A percentile compares a stretch with the other conserved stretches of the same genome.
Conservation (phyloP, 2,888 invertebrate species). For the Heliconius ismenius region DNA sequence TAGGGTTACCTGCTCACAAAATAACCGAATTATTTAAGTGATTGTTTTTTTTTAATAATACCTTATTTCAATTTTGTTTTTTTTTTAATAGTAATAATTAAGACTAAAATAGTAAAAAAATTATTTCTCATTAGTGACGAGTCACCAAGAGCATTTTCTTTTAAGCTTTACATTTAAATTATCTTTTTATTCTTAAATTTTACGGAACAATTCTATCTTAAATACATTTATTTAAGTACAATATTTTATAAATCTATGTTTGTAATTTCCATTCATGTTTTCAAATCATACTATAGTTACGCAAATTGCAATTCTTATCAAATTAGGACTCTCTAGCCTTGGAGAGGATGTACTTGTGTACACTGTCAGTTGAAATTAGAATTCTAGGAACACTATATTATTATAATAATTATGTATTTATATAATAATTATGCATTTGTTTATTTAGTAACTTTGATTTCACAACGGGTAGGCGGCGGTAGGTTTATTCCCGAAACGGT, state of each 20-base stretch:
- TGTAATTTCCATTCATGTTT: conserved; percentile 22
- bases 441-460: not conserved
- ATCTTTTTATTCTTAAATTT: too few relatives aligned
- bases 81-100: too few relatives aligned
- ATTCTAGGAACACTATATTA: conserved; percentile 31
- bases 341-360: conserved; percentile 37
- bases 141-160: too few relatives aligned
- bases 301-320: conserved; percentile 37
- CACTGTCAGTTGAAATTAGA: conserved; percentile 33
- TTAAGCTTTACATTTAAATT: too few relatives aligned
- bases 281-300: conserved; percentile 25
- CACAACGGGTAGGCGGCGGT: not conserved
- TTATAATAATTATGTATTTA: not conserved
- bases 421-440: not conserved
- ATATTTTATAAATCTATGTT: not conserved
- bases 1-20: not conserved
- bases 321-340: conserved; percentile 43
- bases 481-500: too few relatives aligned
- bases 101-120: too few relatives aligned
- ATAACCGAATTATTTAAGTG: too few relatives aligned
- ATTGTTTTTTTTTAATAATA: too few relatives aligned
- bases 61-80: too few relatives aligned
- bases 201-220: not conserved
- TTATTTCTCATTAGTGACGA: too few relatives aligned
- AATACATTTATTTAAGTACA: not conserved